phyloP scores from a whole-genome alignment of 2,113 vertebrate species.

The Leptocoma aspasia region DNA sequence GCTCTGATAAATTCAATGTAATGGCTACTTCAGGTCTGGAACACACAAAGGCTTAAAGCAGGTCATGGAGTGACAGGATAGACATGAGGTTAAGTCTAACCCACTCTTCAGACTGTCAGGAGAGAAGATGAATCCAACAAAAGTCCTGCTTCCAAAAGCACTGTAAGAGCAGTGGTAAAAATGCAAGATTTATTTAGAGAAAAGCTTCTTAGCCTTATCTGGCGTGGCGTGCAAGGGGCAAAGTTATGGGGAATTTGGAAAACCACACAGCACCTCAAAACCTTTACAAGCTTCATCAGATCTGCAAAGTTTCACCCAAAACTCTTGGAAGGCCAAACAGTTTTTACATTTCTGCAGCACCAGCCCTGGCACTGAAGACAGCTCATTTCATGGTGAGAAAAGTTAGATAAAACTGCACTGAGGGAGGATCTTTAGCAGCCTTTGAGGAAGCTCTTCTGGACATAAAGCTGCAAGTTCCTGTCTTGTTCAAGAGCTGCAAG shows the following conservation, averaged over 20 bases:
- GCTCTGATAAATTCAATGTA: neutral
- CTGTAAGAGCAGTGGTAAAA: neutral
- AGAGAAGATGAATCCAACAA: neutral
- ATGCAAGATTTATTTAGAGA: neutral
- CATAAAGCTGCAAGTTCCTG: neutral
- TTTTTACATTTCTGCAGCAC: neutral
- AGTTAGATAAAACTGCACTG: neutral
- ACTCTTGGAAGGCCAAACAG: neutral
- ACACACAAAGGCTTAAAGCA: neutral
- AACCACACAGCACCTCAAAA: neutral
- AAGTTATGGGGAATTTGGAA: neutral
- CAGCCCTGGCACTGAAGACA: neutral
- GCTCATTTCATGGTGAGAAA: neutral
- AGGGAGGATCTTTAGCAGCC: neutral
- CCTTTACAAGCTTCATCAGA: neutral
- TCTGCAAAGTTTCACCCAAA: neutral
- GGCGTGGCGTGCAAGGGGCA: rapidly evolving
- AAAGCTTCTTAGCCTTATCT: neutral
- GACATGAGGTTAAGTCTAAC: neutral
- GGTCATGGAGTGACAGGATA: neutral
- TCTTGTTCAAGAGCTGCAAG: neutral
- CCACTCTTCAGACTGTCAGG: neutral
- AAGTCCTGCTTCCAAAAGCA: neutral
- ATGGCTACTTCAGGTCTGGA: neutral
- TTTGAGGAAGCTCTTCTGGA: neutral